Evolutionary conservation across 2,113 vertebrate genomes (phyloP).

Genomic region (Gorsachius goisagi): DNA sequence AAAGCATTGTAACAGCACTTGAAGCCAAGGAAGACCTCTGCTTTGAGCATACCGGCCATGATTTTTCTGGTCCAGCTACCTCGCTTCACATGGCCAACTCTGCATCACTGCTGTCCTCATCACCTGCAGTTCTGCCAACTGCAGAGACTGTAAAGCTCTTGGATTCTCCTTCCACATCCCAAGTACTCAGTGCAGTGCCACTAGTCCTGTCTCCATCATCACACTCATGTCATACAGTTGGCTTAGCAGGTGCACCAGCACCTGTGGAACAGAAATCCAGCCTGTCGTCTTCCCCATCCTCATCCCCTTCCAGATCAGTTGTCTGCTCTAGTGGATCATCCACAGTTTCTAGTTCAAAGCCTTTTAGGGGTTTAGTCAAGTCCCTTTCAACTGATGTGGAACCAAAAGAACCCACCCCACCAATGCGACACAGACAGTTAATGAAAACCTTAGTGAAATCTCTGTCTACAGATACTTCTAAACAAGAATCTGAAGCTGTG

Average conservation of each 20-base stretch:
- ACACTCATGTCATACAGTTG: slow-evolving; percentile 59
- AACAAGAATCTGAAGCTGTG: slow-evolving; percentile 82
- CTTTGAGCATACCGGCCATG: slow-evolving; percentile 73
- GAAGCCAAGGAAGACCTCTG: slow-evolving; percentile 91
- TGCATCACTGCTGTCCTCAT: slow-evolving; percentile 49
- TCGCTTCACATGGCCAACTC: slow-evolving; percentile 67
- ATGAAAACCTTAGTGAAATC: slow-evolving; percentile 98
- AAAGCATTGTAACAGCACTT: slow-evolving; percentile 83
- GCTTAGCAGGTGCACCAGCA: slow-evolving; percentile 64
- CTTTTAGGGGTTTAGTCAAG: slow-evolving; percentile 91
- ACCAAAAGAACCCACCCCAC: slow-evolving; percentile 81
- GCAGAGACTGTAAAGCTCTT: slow-evolving; percentile 67
- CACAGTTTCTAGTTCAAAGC: slow-evolving; percentile 79
- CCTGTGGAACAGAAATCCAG: slow-evolving; percentile 78
- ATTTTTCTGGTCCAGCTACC: slow-evolving; percentile 57
- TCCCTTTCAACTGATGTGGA: slow-evolving; percentile 94
- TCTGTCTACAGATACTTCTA: slow-evolving; percentile 91
- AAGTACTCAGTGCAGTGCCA: slow-evolving; percentile 73
- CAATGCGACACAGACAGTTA: slow-evolving; percentile 86
- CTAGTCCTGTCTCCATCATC: slow-evolving; percentile 74
- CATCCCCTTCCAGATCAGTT: slow-evolving; percentile 84
- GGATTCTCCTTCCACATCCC: slow-evolving; percentile 60
- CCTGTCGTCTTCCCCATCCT: slow-evolving; percentile 72
- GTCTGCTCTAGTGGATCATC: slow-evolving; percentile 69
- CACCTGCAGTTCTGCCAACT: slow-evolving; percentile 48